phyloP scores from a whole-genome alignment of 2,113 vertebrate species.

The Octodon degus region DNA sequence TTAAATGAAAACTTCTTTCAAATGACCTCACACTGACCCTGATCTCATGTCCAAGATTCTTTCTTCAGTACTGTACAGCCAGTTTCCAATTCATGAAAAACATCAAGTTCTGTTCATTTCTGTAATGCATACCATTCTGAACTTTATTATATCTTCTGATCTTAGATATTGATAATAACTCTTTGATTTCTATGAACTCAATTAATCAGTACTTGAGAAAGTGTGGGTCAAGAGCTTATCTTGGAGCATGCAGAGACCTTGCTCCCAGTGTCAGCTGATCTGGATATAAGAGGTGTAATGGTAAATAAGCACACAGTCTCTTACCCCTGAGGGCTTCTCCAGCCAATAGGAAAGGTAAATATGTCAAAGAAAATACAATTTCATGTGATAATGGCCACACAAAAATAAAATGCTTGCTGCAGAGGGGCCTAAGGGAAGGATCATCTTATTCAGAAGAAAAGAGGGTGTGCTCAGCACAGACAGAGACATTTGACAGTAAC shows the following conservation, averaged over 20 bases:
- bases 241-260: neutral
- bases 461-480: neutral
- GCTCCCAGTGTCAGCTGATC: neutral
- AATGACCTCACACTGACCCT: neutral
- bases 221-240: neutral
- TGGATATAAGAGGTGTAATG: neutral
- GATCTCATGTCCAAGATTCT: neutral
- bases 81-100: neutral
- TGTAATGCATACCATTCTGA: neutral
- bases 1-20: neutral
- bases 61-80: neutral
- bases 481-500: rapidly evolving
- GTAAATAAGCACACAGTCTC: neutral
- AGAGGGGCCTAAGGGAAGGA: neutral
- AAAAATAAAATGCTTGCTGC: neutral
- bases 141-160: neutral
- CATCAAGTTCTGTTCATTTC: neutral
- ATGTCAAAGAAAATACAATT: neutral
- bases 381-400: neutral
- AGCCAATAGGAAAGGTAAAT: neutral
- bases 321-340: neutral
- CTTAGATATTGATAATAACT: neutral
- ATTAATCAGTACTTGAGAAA: neutral
- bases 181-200: neutral
- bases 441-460: neutral